Percentiles rank a stretch among this genome's conserved stretches.
Evolutionary conservation across 1,140 invertebrate genomes (phyloP).

Genomic region (Drosophila miranda): DNA sequence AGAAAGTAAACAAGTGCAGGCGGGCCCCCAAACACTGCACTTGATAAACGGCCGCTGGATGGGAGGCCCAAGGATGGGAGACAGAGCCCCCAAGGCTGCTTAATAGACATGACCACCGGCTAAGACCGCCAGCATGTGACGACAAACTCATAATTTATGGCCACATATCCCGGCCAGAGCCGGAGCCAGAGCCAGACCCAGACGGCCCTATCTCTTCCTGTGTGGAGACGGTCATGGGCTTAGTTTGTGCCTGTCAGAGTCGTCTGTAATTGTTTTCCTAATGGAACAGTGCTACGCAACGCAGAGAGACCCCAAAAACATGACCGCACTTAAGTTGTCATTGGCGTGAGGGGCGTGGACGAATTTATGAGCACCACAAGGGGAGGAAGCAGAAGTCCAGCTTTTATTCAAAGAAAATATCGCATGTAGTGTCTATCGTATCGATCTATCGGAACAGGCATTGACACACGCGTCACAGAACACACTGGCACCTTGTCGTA

Average conservation of each 20-base stretch:
- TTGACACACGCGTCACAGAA: too few species aligned
- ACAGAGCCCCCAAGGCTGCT: conserved; percentile 52
- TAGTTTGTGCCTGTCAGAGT: conserved; percentile 47
- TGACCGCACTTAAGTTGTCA: conserved; percentile 75
- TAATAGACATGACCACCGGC: conserved; percentile 62
- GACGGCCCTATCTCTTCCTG: conserved; percentile 57
- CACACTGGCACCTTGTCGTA: background rate
- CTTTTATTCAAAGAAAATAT: background rate
- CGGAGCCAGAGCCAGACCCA: too few species aligned
- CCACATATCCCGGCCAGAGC: conserved; percentile 50
- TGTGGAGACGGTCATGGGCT: conserved; percentile 15
- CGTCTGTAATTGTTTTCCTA: conserved; percentile 74
- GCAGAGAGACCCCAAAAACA: conserved; percentile 53
- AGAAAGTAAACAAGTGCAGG: conserved; percentile 17
- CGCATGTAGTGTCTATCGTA: too few species aligned
- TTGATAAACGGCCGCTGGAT: conserved; percentile 15
- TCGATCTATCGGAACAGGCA: too few species aligned
- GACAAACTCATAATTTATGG: conserved; percentile 74
- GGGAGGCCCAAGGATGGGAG: conserved; percentile 30
- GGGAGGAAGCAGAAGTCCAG: background rate
- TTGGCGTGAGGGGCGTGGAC: conserved; percentile 60
- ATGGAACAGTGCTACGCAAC: conserved; percentile 36
- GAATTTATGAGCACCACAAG: conserved; percentile 52
- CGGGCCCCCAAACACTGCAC: conserved; percentile 13
- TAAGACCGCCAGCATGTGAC: conserved; percentile 59